These are phyloP conservation scores for Cistogaster globosa DNA, from an alignment of 2,888 invertebrate genomes.

Conservation along the genomic window DNA sequence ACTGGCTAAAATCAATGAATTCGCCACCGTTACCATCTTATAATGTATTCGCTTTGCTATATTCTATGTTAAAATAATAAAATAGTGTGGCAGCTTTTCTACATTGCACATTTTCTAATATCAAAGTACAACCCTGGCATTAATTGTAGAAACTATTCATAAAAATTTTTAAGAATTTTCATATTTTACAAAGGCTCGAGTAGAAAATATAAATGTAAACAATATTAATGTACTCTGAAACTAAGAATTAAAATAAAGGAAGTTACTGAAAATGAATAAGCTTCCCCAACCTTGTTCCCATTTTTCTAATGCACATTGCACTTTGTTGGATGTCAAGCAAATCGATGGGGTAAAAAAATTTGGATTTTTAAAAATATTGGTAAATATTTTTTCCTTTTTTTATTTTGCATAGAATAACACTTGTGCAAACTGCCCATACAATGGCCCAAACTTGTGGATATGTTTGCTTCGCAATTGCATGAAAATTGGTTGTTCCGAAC, in stretches of 20 bases:
- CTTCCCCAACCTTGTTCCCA: slow-evolving; percentile 74
- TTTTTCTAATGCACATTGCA: slow-evolving; percentile 73
- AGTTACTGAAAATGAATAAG: slow-evolving; percentile 60
- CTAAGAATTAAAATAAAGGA: slow-evolving; percentile 1
- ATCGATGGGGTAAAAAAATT: slow-evolving; percentile 75
- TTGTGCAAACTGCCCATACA: slow-evolving; percentile 89
- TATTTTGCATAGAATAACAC: slow-evolving; percentile 84
- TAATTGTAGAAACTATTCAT: slow-evolving; percentile 30
- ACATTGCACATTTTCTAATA: neutral
- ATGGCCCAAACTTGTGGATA: slow-evolving; percentile 93
- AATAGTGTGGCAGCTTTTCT: slow-evolving; percentile 7
- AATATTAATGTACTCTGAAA: slow-evolving; percentile 31
- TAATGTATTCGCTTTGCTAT: no score
- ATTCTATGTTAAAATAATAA: neutral
- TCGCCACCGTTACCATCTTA: no score
- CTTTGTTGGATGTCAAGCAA: slow-evolving; percentile 76
- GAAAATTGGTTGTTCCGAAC: slow-evolving; percentile 92
- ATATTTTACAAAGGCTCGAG: slow-evolving; percentile 8
- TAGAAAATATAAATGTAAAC: neutral
- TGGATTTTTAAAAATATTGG: neutral
- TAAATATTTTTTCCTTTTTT: neutral
- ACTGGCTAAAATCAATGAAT: no score
- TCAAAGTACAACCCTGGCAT: slow-evolving; percentile 49
- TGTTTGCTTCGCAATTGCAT: slow-evolving; percentile 91
- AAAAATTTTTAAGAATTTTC: slow-evolving; percentile 13